These are phyloP conservation scores for Agrotis puta DNA, from an alignment of 2,888 invertebrate genomes.

Conservation along the genomic window DNA sequence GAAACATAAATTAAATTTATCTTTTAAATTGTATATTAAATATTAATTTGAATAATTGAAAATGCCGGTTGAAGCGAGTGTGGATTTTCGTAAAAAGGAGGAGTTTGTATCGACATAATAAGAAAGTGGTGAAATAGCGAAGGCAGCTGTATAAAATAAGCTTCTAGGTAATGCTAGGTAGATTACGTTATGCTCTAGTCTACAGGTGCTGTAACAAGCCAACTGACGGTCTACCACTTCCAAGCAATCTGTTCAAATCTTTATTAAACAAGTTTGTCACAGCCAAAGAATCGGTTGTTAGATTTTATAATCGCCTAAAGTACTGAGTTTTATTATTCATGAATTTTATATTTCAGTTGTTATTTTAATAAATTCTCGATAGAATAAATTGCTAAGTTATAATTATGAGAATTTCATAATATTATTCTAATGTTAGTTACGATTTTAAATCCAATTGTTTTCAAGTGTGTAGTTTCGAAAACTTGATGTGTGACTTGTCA, in stretches of 20 bases:
- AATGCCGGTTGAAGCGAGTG: slow-evolving; percentile 26
- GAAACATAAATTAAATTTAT: slow-evolving; percentile 50
- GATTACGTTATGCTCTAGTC: slow-evolving; percentile 85
- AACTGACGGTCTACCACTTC: slow-evolving; percentile 72
- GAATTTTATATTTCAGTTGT: slow-evolving; percentile 62
- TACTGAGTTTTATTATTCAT: slow-evolving; percentile 60
- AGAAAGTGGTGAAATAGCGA: slow-evolving; percentile 66
- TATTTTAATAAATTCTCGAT: slow-evolving; percentile 50
- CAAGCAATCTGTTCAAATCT: slow-evolving; percentile 48
- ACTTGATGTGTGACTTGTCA: slow-evolving; percentile 63
- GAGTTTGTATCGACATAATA: slow-evolving; percentile 56
- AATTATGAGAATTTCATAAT: slow-evolving; percentile 53
- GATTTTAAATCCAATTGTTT: slow-evolving; percentile 69
- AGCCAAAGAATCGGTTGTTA: slow-evolving; percentile 79
- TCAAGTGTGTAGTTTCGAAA: slow-evolving; percentile 65
- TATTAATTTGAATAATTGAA: slow-evolving; percentile 44
- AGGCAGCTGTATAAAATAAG: slow-evolving; percentile 81
- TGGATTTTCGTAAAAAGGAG: slow-evolving; percentile 54
- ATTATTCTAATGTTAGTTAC: slow-evolving; percentile 65
- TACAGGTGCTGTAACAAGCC: slow-evolving; percentile 82
- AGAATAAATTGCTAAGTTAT: slow-evolving; percentile 51
- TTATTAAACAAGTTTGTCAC: slow-evolving; percentile 61
- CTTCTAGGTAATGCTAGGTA: slow-evolving; percentile 84
- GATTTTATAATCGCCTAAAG: slow-evolving; percentile 65
- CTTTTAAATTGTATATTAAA: slow-evolving; percentile 41